These are phyloP conservation scores for Philhelius pedissequus DNA, from an alignment of 2,888 invertebrate species.

Conservation along the genomic window DNA sequence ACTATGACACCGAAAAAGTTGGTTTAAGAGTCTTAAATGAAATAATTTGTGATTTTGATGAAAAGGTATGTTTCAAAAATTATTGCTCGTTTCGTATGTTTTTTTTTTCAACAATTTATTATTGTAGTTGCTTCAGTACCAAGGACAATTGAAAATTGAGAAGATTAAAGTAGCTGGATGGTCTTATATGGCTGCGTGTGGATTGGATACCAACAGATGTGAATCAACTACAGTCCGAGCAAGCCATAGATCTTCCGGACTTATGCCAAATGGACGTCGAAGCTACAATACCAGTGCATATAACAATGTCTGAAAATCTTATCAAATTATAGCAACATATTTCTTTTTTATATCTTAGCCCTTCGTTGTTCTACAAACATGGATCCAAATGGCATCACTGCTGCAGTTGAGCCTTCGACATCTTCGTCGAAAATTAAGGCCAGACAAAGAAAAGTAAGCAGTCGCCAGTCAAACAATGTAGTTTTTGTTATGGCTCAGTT, in stretches of 20 bases:
- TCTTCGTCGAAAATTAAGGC: constrained; percentile 22
- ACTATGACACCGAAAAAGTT: constrained; percentile 85
- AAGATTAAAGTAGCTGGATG: constrained; percentile 98
- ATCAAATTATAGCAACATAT: not conserved
- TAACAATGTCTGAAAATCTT: not conserved
- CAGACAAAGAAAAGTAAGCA: constrained; percentile 71
- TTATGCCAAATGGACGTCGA: constrained; percentile 75
- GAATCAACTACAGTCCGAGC: constrained; percentile 79
- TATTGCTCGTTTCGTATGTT: too few relatives aligned
- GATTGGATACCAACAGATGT: constrained; percentile 87
- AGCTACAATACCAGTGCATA: constrained; percentile 71
- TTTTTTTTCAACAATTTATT: not conserved
- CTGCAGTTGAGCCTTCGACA: constrained; percentile 38
- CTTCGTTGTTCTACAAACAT: constrained; percentile 23
- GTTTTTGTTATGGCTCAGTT: constrained; percentile 85
- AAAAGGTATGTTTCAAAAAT: constrained; percentile 80
- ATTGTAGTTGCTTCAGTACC: constrained; percentile 81
- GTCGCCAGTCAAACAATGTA: constrained; percentile 77
- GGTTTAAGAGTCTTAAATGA: constrained; percentile 89
- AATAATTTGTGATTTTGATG: constrained; percentile 95
- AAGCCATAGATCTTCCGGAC: constrained; percentile 73
- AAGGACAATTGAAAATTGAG: constrained; percentile 86
- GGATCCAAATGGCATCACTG: constrained; percentile 33
- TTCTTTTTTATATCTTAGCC: not conserved
- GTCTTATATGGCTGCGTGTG: constrained; percentile 98